Evolutionary conservation across 2,888 invertebrate genomes (phyloP), one percentile per base, ranked within the genome.

Genomic region (Scaeva pyrastri): DNA sequence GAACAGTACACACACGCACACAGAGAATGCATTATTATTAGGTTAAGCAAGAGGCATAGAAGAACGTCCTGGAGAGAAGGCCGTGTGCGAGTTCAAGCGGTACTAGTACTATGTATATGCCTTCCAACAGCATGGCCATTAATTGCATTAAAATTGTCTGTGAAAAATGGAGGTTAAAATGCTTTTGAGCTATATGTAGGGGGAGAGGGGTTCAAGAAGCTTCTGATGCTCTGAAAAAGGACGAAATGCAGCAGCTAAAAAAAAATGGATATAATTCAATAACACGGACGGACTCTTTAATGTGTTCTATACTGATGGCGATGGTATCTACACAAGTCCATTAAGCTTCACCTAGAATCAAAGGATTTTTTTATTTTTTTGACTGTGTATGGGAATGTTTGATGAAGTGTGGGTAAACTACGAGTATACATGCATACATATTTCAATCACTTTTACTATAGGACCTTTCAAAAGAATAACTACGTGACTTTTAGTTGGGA

Each of bases 121-220:
- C 45, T n/a, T n/a, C n/a, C n/a, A n/a, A n/a, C n/a, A n/a, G n/a
- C n/a, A 26, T 43, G 43, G 75, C 23, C 74, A 75, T 75, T 79
- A 84, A 84, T 79, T 79, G 84, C 75, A 84, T 84, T 79, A 84
- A 84, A 79, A 79, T 31, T 75, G 79, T 84, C 62, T 76, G 79
- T 66, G 58, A 84, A 74, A 78, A 62, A 41, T 62, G 60, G 52
- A 68, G 64, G 64, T 79, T 83, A 66, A 75, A 84, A 84, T 84
- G 74, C 56, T 79, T 84, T 79, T 56, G 56, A 71, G 64, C 14
- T 16, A 10, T 8, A 10, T n/a, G 14, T 1, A 23, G 4, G 8
- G n/a, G 16, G 2, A 7, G 8, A 12, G 16, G 19, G 31, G 55
- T 7, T 31, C 6, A 31, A 31, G 70, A 36, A 60, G 58, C 71